Conservation (phyloP, 2,113 vertebrate genomes). For the Scomber scombrus region DNA sequence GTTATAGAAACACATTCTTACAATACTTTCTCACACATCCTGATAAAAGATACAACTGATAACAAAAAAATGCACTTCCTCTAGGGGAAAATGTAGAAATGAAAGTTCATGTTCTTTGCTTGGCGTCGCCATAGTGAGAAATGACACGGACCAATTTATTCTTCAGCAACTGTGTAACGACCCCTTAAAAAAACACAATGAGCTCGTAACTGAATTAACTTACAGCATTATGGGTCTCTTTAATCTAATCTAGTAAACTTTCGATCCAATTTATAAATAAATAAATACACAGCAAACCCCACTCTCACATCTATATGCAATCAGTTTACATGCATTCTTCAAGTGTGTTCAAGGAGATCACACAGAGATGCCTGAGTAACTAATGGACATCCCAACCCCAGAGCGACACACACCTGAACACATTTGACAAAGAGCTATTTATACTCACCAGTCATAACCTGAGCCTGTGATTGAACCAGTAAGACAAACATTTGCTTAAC, state of each 20-base stretch:
- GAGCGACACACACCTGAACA: slow-evolving; percentile 41
- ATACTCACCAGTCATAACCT: slow-evolving; percentile 33
- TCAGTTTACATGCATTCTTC: neutral
- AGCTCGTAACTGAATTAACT: no score
- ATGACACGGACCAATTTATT: neutral
- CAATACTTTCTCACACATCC: neutral
- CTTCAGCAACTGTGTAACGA: neutral
- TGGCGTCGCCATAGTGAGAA: neutral
- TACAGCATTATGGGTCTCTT: no score
- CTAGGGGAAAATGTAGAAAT: neutral
- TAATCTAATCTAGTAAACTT: neutral
- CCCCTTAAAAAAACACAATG: neutral
- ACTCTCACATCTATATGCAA: neutral
- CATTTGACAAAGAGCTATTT: slow-evolving; percentile 34
- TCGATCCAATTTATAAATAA: neutral
- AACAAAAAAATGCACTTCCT: neutral
- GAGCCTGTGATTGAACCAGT: slow-evolving; percentile 16
- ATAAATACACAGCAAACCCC: neutral
- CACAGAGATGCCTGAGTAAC: neutral
- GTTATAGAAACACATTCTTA: neutral
- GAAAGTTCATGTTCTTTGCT: neutral
- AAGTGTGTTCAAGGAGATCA: neutral
- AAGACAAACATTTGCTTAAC: slow-evolving; percentile 38
- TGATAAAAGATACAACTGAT: neutral
- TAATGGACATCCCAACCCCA: neutral